phyloP scores from a whole-genome alignment of 2,113 vertebrate genomes.

The Burhinus bistriatus region DNA sequence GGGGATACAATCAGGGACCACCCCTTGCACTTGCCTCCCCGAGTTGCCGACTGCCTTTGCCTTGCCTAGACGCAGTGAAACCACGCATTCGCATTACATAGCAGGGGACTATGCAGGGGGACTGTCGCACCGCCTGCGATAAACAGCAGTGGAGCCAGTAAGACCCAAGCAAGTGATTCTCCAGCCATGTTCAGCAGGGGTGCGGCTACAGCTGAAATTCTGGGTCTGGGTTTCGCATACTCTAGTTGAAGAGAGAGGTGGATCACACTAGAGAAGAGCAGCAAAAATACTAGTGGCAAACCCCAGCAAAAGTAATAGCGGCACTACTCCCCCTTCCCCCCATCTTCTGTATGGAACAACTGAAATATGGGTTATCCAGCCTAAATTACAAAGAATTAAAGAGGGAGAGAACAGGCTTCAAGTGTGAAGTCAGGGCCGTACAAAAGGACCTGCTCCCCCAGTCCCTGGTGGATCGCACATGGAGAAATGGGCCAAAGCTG shows the following conservation, averaged over 20 bases:
- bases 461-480: accelerated
- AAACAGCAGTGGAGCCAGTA: accelerated
- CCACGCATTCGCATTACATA: accelerated
- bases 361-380: background rate
- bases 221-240: background rate
- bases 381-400: background rate
- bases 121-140: background rate
- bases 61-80: background rate
- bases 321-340: background rate
- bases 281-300: background rate
- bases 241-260: background rate
- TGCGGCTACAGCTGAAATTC: background rate
- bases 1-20: background rate
- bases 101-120: background rate
- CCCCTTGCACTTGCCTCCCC: background rate
- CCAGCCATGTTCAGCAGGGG: background rate
- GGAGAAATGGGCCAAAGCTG: background rate
- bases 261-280: background rate
- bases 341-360: background rate
- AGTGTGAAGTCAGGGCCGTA: background rate
- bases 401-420: background rate
- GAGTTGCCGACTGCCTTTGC: background rate
- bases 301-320: background rate
- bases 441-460: background rate
- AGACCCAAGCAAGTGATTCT: background rate